phyloP scores from a whole-genome alignment of 2,113 vertebrate species.

The Sitta europaea region DNA sequence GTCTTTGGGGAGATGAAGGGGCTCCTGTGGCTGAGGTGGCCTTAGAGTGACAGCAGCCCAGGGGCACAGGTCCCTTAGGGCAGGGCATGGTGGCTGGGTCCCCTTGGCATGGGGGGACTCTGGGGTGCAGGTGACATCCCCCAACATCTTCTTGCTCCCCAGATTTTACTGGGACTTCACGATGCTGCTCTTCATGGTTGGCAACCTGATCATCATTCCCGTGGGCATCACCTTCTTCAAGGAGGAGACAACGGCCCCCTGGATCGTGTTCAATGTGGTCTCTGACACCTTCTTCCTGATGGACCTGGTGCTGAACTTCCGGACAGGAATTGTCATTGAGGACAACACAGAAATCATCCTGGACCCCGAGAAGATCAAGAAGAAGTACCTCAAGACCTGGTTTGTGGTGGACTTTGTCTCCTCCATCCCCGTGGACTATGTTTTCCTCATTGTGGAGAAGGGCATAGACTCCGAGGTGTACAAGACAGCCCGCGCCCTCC shows the following conservation, averaged over 20 bases:
- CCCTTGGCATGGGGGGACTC: rapidly evolving
- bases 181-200: conserved; percentile 98
- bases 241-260: conserved; percentile 94
- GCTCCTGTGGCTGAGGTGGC: not conserved
- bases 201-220: conserved; percentile 97
- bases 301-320: conserved; percentile 97
- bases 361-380: conserved; percentile 94
- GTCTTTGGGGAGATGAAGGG: not conserved
- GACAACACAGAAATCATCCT: conserved; percentile 98
- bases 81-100: rapidly evolving
- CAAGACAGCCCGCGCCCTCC: conserved; percentile 91
- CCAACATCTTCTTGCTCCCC: not conserved
- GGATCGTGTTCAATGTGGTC: conserved; percentile 98
- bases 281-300: conserved; percentile 98
- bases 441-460: conserved; percentile 98
- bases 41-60: not conserved
- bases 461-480: conserved; percentile 98
- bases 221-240: conserved; percentile 99
- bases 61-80: rapidly evolving
- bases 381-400: conserved; percentile 95
- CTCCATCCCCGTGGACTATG: conserved; percentile 98
- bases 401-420: conserved; percentile 98
- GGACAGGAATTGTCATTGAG: conserved; percentile 95
- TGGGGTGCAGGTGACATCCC: rapidly evolving
- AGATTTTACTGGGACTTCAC: conserved; percentile 99